Conservation (phyloP, 2,797 vertebrate genomes). For the Mus minutoides region DNA sequence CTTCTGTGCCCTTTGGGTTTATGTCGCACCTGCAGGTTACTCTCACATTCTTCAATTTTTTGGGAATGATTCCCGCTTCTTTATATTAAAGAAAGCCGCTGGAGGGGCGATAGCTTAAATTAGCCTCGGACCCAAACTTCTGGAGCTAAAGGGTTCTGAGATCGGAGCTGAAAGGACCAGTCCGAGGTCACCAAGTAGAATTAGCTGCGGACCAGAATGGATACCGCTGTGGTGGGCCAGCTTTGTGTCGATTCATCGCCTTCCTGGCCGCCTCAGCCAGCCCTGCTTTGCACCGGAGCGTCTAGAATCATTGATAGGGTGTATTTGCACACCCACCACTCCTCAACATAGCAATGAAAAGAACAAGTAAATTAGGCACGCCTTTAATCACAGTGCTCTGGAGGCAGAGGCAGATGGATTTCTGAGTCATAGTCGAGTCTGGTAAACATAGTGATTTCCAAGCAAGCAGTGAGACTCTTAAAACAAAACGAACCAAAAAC, state of each 20-base stretch:
- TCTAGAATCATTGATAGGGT: background rate
- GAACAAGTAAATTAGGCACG: background rate
- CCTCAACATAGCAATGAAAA: background rate
- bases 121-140: background rate
- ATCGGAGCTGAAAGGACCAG: background rate
- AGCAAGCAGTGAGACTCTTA: background rate
- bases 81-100: background rate
- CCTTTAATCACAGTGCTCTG: background rate
- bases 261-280: background rate
- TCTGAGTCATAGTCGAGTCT: background rate
- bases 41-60: background rate
- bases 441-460: background rate
- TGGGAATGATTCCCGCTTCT: background rate
- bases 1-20: background rate
- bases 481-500: background rate
- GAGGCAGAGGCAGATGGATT: background rate
- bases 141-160: background rate
- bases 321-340: background rate
- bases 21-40: background rate
- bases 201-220: background rate
- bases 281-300: background rate
- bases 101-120: slow-evolving; percentile 31
- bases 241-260: background rate
- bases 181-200: background rate
- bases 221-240: background rate